These are phyloP conservation scores for Invenusta paracnida DNA, from an alignment of 2,888 invertebrate species.

Conservation along the genomic window DNA sequence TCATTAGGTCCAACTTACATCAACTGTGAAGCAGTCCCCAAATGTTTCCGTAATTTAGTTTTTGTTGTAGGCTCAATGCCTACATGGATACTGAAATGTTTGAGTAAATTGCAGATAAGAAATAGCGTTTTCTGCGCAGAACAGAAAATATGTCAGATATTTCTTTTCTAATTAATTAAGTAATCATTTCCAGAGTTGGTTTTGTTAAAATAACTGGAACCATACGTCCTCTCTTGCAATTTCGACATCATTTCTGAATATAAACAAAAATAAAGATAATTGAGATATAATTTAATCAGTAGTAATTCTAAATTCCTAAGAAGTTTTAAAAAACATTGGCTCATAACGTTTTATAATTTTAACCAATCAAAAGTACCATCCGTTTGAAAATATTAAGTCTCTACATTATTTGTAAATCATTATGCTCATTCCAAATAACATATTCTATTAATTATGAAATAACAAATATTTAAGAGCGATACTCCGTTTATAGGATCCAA, in stretches of 20 bases:
- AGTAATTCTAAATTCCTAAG: too few species aligned
- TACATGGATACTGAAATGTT: background rate
- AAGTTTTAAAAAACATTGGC: too few species aligned
- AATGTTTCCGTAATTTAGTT: slow-evolving; percentile 16
- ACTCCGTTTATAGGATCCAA: too few species aligned
- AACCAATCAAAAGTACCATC: too few species aligned
- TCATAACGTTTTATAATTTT: too few species aligned
- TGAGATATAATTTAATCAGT: too few species aligned
- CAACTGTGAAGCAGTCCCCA: slow-evolving; percentile 17
- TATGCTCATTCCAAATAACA: too few species aligned
- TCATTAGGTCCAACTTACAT: slow-evolving; percentile 35
- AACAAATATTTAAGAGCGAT: too few species aligned
- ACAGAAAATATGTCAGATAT: background rate
- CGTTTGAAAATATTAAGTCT: too few species aligned
- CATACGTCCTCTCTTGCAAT: background rate
- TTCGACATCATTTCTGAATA: background rate
- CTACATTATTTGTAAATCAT: too few species aligned
- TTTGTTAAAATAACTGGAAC: background rate
- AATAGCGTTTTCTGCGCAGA: background rate
- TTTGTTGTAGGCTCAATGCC: background rate
- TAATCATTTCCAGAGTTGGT: background rate
- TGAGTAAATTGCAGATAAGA: background rate
- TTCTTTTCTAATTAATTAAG: background rate
- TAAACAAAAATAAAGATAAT: background rate
- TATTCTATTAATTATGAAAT: too few species aligned